Percentiles rank a stretch among this genome's conserved stretches.
These are phyloP conservation scores for Heteropelma amictum DNA, from an alignment of 2,888 invertebrate genomes.

Conservation along the genomic window DNA sequence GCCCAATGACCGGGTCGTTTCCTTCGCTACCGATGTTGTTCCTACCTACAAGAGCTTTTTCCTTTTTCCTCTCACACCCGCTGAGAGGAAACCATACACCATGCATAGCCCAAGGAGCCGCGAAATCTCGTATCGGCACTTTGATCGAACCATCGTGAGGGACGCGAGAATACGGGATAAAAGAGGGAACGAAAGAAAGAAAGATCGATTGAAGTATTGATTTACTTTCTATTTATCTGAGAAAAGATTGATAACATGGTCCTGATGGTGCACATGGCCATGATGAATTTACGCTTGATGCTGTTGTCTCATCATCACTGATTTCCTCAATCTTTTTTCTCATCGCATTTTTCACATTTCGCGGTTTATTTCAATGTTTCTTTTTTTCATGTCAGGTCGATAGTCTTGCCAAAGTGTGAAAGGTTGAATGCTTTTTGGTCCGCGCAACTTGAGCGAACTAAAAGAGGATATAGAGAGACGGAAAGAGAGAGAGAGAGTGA, in stretches of 20 bases:
- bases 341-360: not conserved
- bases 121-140: conserved; percentile 2
- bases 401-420: not conserved
- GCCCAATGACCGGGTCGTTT: conserved; percentile 60
- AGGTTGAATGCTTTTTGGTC: no score
- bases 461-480: no score
- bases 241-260: not conserved
- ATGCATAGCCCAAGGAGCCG: conserved; percentile 3
- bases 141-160: no score
- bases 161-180: conserved; percentile 1
- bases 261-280: no score
- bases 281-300: no score
- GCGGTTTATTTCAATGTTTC: not conserved
- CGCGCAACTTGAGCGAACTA: no score
- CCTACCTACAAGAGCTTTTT: no score
- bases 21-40: not conserved
- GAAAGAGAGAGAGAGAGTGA: not conserved
- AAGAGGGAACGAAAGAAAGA: not conserved
- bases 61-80: not conserved
- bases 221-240: not conserved
- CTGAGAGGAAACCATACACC: no score
- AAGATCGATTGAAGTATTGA: conserved; percentile 7
- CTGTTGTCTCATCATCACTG: not conserved
- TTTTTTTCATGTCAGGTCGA: not conserved
- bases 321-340: not conserved